phyloP scores from a whole-genome alignment of 2,888 invertebrate genomes.

The Hirtodrosophila duncani region DNA sequence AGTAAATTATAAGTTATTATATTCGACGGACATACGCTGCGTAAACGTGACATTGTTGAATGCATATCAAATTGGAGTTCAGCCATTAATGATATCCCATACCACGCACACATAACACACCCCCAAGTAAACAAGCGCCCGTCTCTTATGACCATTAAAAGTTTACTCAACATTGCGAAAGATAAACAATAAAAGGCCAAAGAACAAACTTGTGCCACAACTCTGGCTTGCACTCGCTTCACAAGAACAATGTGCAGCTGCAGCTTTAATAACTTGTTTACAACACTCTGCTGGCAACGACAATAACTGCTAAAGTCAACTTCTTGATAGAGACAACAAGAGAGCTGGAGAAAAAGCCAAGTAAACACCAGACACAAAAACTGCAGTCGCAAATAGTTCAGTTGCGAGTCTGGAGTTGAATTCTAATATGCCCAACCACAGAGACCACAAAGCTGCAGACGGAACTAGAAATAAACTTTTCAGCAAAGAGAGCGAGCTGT shows the following conservation, averaged over 20 bases:
- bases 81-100: conserved; percentile 23
- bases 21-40: conserved; percentile 20
- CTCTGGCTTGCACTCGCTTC: conserved; percentile 27
- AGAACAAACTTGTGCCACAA: conserved; percentile 35
- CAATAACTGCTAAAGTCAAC: conserved; percentile 44
- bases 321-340: conserved; percentile 39
- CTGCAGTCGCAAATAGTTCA: conserved; percentile 32
- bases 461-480: conserved; percentile 27
- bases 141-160: conserved; percentile 16
- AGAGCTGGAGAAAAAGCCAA: background rate
- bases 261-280: conserved; percentile 68
- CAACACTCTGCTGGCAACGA: conserved; percentile 31
- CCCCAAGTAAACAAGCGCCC: too few relatives aligned
- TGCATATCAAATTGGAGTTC: conserved; percentile 27
- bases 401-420: conserved; percentile 37
- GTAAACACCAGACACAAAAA: conserved; percentile 29
- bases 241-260: conserved; percentile 66
- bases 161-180: conserved; percentile 50
- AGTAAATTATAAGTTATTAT: conserved; percentile 39
- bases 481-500: conserved; percentile 6
- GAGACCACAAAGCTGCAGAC: conserved; percentile 28
- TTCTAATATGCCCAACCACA: too few relatives aligned
- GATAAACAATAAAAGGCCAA: conserved; percentile 50
- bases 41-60: conserved; percentile 9
- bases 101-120: background rate